Percentiles rank a stretch among this genome's conserved stretches.
Conservation (phyloP, 2,797 vertebrate species). For the Alauda arvensis region DNA sequence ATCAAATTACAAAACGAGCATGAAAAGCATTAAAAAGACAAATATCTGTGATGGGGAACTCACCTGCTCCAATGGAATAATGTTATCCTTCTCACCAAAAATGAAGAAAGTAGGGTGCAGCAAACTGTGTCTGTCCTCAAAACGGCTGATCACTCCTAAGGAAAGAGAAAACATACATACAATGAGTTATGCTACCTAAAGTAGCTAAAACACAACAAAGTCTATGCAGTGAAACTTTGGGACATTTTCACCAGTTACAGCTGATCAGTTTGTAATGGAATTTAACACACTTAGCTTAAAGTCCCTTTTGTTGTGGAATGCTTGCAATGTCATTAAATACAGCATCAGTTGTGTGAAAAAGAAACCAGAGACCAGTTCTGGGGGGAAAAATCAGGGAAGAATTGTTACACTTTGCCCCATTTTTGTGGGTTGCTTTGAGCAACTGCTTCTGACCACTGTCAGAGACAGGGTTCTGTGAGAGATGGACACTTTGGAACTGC, state of each 20-base stretch:
- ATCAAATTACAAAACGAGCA: background rate
- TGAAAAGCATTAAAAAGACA: background rate
- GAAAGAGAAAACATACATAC: background rate
- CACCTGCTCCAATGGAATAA: slow-evolving; percentile 85
- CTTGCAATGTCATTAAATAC: background rate
- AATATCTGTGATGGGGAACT: background rate
- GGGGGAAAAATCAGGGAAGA: background rate
- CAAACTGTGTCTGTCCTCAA: slow-evolving; percentile 74
- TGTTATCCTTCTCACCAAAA: slow-evolving; percentile 83
- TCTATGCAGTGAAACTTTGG: background rate
- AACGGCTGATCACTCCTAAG: slow-evolving; percentile 81
- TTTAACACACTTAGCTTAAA: background rate
- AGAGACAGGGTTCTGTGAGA: background rate
- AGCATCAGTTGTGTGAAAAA: background rate
- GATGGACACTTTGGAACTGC: background rate
- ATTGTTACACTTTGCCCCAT: background rate
- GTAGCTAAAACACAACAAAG: background rate
- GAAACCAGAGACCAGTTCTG: background rate
- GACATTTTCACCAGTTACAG: background rate
- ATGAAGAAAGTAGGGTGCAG: slow-evolving; percentile 88
- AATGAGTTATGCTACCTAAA: background rate
- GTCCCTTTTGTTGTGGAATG: background rate
- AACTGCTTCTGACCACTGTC: background rate
- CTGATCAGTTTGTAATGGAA: background rate
- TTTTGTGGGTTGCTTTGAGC: background rate